These are phyloP conservation scores for Trichacis sp. DNA, from an alignment of 2,888 invertebrate genomes.

Conservation along the genomic window DNA sequence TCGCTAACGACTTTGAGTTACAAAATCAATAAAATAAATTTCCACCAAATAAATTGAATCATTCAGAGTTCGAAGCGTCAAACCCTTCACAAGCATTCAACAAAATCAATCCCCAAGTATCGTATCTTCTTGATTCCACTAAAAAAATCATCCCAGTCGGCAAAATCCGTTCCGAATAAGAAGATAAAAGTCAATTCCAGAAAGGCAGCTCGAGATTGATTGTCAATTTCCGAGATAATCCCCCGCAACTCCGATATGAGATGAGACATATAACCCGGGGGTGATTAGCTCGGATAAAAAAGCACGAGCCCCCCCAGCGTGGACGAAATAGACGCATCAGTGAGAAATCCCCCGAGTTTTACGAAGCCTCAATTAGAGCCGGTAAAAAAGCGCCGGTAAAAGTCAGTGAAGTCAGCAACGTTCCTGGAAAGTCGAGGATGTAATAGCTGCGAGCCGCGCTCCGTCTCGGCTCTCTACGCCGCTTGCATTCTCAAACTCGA, in stretches of 20 bases:
- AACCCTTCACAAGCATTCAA: no score
- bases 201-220: no score
- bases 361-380: constrained; percentile 59
- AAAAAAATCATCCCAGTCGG: no score
- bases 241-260: constrained; percentile 25
- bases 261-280: constrained; percentile 19
- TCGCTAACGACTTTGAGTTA: no score
- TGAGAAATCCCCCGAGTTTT: constrained; percentile 52
- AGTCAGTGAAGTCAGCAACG: constrained; percentile 49
- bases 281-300: constrained; percentile 48
- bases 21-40: no score
- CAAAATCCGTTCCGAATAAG: no score
- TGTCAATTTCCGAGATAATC: no score
- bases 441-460: constrained; percentile 38
- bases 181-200: no score
- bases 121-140: no score
- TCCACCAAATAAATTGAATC: no score
- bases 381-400: constrained; percentile 46
- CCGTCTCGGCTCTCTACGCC: constrained; percentile 28
- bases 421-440: constrained; percentile 42
- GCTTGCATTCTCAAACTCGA: constrained; percentile 27
- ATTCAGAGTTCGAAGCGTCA: no score
- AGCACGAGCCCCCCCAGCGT: constrained; percentile 56
- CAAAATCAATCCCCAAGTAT: no score
- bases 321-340: constrained; percentile 46